Conservation (phyloP, 2,888 invertebrate genomes). For the Andrena flavipes region DNA sequence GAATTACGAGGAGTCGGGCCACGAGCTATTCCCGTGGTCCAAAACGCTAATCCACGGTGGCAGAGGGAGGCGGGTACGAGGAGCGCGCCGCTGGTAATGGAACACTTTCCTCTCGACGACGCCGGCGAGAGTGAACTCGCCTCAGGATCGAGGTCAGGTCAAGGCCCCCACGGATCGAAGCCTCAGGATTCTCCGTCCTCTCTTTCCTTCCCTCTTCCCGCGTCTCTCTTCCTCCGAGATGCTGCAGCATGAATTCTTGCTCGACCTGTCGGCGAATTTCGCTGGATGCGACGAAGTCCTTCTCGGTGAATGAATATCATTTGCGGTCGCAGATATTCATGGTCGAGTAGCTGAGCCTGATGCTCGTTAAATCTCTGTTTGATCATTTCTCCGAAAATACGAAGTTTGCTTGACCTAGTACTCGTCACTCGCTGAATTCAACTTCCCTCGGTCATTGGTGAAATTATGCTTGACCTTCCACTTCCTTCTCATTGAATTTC, state of each 20-base stretch:
- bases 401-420: not conserved
- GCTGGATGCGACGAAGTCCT: not conserved
- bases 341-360: not conserved
- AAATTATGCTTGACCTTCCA: slow-evolving; percentile 1
- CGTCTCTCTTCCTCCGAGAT: not conserved
- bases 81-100: slow-evolving; percentile 76
- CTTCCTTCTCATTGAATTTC: slow-evolving; percentile 9
- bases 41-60: slow-evolving; percentile 66
- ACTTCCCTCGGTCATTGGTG: not conserved
- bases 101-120: slow-evolving; percentile 84
- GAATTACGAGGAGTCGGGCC: not conserved
- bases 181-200: slow-evolving; percentile 39
- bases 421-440: not conserved
- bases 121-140: slow-evolving; percentile 84
- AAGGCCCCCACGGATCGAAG: slow-evolving; percentile 81
- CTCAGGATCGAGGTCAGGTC: slow-evolving; percentile 84
- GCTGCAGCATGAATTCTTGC: not conserved
- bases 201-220: slow-evolving; percentile 23
- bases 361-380: not conserved
- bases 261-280: not conserved
- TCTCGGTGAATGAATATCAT: not conserved
- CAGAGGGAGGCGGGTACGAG: slow-evolving; percentile 54
- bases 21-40: slow-evolving; percentile 29
- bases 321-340: not conserved
- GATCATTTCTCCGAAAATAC: not conserved